Percentiles rank a stretch among this genome's conserved stretches.
phyloP scores from a whole-genome alignment of 2,888 invertebrate genomes.

The Rotaria socialis region DNA sequence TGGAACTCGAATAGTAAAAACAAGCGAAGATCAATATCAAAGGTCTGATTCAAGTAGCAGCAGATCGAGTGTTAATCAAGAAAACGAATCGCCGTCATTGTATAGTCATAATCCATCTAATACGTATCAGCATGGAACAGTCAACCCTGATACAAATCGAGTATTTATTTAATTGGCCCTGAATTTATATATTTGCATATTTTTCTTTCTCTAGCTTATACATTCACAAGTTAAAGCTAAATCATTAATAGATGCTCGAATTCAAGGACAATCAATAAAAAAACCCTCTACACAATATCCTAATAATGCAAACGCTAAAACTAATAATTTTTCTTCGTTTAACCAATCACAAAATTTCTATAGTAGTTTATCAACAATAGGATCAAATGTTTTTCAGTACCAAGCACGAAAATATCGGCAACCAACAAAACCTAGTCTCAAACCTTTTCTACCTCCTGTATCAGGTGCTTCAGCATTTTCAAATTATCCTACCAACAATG shows the following conservation, averaged over 20 bases:
- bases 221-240: background rate
- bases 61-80: background rate
- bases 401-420: background rate
- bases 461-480: slow-evolving; percentile 33
- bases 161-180: background rate
- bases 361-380: background rate
- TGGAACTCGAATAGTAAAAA: background rate
- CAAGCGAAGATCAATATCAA: slow-evolving; percentile 29
- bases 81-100: background rate
- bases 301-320: background rate
- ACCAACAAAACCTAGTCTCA: background rate
- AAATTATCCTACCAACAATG: background rate
- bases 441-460: slow-evolving; percentile 8
- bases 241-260: background rate
- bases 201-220: background rate
- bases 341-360: background rate
- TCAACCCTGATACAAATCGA: background rate
- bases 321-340: background rate
- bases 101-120: background rate
- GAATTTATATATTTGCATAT: background rate
- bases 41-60: background rate
- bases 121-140: background rate
- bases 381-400: background rate
- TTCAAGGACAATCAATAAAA: background rate
- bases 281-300: background rate